phyloP scores from a whole-genome alignment of 2,888 invertebrate species.

The Lasius platythorax region DNA sequence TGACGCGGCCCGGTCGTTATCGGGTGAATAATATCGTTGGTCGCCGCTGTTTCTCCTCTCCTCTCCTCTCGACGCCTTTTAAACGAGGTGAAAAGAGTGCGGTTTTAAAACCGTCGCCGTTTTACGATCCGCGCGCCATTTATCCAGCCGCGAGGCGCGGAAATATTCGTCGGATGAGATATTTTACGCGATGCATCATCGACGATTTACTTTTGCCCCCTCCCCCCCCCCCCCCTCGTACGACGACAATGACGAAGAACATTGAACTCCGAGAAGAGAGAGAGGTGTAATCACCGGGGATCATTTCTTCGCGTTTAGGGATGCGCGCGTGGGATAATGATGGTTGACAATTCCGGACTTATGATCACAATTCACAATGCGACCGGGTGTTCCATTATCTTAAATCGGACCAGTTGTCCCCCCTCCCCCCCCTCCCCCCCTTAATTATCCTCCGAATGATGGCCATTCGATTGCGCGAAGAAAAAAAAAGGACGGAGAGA shows the following conservation, averaged over 20 bases:
- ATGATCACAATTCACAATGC: slow-evolving; percentile 31
- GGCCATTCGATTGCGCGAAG: background rate
- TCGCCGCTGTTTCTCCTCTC: background rate
- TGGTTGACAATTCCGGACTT: slow-evolving; percentile 12
- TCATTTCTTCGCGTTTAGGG: slow-evolving; percentile 34
- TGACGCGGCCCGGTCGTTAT: slow-evolving; percentile 34
- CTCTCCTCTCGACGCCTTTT: slow-evolving; percentile 23
- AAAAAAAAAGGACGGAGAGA: background rate
- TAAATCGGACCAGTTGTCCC: slow-evolving; percentile 18
- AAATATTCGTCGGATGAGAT: slow-evolving; percentile 30
- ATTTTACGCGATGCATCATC: slow-evolving; percentile 42
- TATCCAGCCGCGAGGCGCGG: slow-evolving; percentile 11
- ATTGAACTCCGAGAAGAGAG: slow-evolving; percentile 29
- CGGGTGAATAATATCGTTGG: slow-evolving; percentile 39
- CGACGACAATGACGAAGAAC: background rate
- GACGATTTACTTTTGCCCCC: slow-evolving; percentile 13
- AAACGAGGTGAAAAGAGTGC: slow-evolving; percentile 47
- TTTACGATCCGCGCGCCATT: slow-evolving; percentile 28
- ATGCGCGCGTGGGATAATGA: slow-evolving; percentile 28
- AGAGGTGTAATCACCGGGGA: slow-evolving; percentile 34
- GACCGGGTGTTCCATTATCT: slow-evolving; percentile 25
- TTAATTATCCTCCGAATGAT: slow-evolving; percentile 24
- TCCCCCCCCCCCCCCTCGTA: background rate
- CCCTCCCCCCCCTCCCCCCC: too few relatives aligned
- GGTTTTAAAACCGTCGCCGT: slow-evolving; percentile 49